Percentiles rank a stretch among this genome's conserved stretches.
These are phyloP conservation scores for Pterobdella sp. DNA, from an alignment of 2,888 invertebrate species.

Conservation along the genomic window DNA sequence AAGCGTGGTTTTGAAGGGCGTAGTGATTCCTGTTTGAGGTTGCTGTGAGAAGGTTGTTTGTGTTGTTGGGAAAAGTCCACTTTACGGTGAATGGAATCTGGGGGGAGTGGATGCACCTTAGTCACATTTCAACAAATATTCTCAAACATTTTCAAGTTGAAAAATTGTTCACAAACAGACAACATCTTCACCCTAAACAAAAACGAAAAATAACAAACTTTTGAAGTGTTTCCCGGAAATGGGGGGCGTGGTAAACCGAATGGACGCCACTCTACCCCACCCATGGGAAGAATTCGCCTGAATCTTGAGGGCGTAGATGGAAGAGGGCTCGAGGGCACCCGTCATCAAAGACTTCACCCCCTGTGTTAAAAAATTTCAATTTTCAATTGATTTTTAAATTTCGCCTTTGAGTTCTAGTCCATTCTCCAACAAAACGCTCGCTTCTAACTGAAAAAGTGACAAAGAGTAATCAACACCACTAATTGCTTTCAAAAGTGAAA, in stretches of 20 bases:
- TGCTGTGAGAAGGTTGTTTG: background rate
- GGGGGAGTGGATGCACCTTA: background rate
- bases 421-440: too few relatives aligned
- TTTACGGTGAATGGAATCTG: background rate
- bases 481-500: too few relatives aligned
- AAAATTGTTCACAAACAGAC: background rate
- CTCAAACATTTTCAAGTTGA: background rate
- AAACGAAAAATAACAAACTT: background rate
- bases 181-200: background rate
- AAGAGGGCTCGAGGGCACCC: conserved; percentile 26
- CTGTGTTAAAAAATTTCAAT: too few relatives aligned
- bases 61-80: conserved; percentile 7
- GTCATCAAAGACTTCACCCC: conserved; percentile 30
- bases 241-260: conserved; percentile 32
- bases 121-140: background rate
- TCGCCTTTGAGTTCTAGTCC: too few relatives aligned
- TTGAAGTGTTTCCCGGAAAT: conserved; percentile 12
- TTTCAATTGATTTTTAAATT: too few relatives aligned
- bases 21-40: background rate
- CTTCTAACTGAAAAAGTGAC: too few relatives aligned
- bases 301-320: conserved; percentile 30
- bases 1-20: background rate
- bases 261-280: conserved; percentile 30
- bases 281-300: conserved; percentile 32
- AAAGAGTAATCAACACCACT: too few relatives aligned